A percentile compares a stretch with the other conserved stretches of the same genome.
Evolutionary conservation across 2,888 invertebrate species (phyloP).

Genomic region (Sinelater perroti): DNA sequence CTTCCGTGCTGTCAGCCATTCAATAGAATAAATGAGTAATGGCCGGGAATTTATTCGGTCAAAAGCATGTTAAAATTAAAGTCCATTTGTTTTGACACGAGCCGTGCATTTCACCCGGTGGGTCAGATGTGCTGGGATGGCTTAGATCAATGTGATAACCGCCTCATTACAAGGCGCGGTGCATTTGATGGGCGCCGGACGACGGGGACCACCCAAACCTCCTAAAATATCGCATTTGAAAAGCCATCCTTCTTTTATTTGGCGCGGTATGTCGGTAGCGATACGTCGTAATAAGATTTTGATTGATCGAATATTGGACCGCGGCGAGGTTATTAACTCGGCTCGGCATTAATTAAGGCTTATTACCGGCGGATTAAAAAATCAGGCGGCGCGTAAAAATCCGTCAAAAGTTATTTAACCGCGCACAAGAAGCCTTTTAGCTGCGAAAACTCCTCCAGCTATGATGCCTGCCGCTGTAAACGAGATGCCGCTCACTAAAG

Average conservation of each 20-base stretch:
- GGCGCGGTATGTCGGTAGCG: slow-evolving; percentile 34
- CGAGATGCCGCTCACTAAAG: too few relatives aligned
- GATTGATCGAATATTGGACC: slow-evolving; percentile 34
- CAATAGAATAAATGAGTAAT: slow-evolving; percentile 24
- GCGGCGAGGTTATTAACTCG: slow-evolving; percentile 30
- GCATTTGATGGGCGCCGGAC: slow-evolving; percentile 35
- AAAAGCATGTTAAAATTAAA: slow-evolving; percentile 26
- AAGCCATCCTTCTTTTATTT: slow-evolving; percentile 29
- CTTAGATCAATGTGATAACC: slow-evolving; percentile 36
- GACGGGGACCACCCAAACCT: slow-evolving; percentile 42
- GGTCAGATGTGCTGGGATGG: slow-evolving; percentile 27
- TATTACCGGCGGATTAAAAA: slow-evolving; percentile 23
- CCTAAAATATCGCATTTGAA: slow-evolving; percentile 39
- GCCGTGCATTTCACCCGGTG: slow-evolving; percentile 26
- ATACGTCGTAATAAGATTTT: slow-evolving; percentile 33
- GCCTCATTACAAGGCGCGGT: slow-evolving; percentile 33
- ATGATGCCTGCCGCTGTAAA: too few relatives aligned
- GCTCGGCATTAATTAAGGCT: slow-evolving; percentile 27
- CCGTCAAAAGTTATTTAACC: slow-evolving; percentile 10
- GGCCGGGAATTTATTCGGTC: slow-evolving; percentile 21
- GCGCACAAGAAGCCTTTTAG: slow-evolving; percentile 1
- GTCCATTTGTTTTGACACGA: slow-evolving; percentile 34
- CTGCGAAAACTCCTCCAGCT: neutral
- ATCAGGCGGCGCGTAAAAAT: slow-evolving; percentile 19
- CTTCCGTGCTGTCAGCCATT: slow-evolving; percentile 21